Base-by-base conservation (phyloP, 2,797 vertebrate genomes). In the Myiotriccus ornatus region DNA sequence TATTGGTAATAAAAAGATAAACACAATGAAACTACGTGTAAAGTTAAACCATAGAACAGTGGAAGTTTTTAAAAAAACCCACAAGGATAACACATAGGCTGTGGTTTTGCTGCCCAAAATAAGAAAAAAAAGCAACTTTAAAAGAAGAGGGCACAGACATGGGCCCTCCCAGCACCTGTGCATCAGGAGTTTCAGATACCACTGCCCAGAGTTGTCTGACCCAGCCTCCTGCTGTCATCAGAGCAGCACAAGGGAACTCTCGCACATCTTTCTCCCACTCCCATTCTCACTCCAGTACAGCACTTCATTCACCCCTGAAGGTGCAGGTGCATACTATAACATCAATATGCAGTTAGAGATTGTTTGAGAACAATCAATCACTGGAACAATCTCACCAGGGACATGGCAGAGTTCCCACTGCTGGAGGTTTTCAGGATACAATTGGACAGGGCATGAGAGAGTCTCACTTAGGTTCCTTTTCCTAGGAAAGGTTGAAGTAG, bases 371-470 rank as follows among this genome's bases (percentile, higher is more conserved):
- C 23, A 49, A 32, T 13, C 21, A 8, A 1, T 52, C 46, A 43
- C 19, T n/a, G 34, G 9, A 62, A 78, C 25, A 59, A 32, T 12
- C n/a, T 85, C 50, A 63, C 10, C 18, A 12, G 34, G 10, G 20
- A 83, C 1, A 8, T 0, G 2, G 49, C 15, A 78, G 62, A 25
- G 19, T 10, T 18, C 20, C 4, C 18, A 34, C 0, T 1, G 2
- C 37, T 52, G 32, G 9, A 76, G 19, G 37, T 71, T 75, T 79
- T n/a, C 71, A 84, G 46, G 49, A 71, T 24, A 28, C 1, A 3
- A 20, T 0, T n/a, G n/a, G 34, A 78, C 21, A 76, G 25, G 25
- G 14, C 8, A 7, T 0, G 0, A 41, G 9, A 37, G 2, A 24
- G 9, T 28, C 5, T 71, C 46, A 79, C 9, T 49, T 32, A 68